Evolutionary conservation across 2,888 invertebrate species (phyloP).

Genomic region (Empis livida): DNA sequence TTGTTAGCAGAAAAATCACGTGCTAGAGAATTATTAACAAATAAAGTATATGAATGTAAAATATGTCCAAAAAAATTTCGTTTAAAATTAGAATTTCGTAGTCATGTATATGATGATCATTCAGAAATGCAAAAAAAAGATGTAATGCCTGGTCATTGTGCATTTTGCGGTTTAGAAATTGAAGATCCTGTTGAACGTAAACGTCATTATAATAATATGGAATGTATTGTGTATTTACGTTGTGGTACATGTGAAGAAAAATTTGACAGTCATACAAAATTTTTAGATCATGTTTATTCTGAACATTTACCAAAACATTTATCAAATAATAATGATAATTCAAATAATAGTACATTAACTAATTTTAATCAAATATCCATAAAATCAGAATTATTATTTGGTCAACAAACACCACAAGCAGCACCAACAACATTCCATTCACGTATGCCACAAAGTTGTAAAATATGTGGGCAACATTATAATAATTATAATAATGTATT

Average conservation of each 20-base stretch:
- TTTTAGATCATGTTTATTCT: constrained; percentile 34
- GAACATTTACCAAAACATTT: constrained; percentile 21
- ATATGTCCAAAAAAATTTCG: constrained; percentile 33
- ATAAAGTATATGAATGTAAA: constrained; percentile 35
- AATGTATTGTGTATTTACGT: constrained; percentile 32
- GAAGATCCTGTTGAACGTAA: constrained; percentile 33
- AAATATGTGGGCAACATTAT: constrained; percentile 34
- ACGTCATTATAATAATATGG: constrained; percentile 37
- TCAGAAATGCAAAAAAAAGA: constrained; percentile 32
- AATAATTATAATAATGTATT: constrained; percentile 37
- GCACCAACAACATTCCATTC: constrained; percentile 12
- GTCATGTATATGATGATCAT: constrained; percentile 35
- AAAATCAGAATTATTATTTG: not conserved
- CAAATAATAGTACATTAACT: not conserved
- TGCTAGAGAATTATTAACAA: constrained; percentile 34
- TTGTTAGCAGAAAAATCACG: constrained; percentile 27
- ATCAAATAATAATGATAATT: not conserved
- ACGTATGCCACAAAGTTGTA: constrained; percentile 34
- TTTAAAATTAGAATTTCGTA: constrained; percentile 34
- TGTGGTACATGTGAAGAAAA: constrained; percentile 35
- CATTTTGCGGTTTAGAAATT: constrained; percentile 31
- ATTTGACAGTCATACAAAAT: constrained; percentile 32
- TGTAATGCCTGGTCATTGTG: constrained; percentile 29
- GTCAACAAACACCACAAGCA: not conserved
- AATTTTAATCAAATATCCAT: not conserved